phyloP scores from a whole-genome alignment of 2,888 invertebrate species.

The Aphrophora alni region DNA sequence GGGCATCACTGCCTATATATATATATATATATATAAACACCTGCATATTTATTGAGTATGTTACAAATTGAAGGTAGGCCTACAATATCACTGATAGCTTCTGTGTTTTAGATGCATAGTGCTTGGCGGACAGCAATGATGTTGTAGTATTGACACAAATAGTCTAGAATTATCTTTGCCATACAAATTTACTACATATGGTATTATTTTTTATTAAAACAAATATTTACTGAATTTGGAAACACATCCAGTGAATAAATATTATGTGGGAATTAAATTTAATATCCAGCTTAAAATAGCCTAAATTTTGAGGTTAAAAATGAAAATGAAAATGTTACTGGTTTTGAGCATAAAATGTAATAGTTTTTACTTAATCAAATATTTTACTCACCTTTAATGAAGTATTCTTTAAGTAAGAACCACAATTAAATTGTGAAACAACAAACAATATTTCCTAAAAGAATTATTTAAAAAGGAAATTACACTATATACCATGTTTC shows the following conservation, averaged over 20 bases:
- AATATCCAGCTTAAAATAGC: neutral
- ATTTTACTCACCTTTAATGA: neutral
- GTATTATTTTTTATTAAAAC: neutral
- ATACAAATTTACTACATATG: neutral
- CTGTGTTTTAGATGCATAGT: too few relatives aligned
- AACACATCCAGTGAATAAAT: neutral
- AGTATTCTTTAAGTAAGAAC: neutral
- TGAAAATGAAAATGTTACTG: neutral
- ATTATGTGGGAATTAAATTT: neutral
- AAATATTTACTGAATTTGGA: neutral
- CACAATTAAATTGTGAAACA: neutral
- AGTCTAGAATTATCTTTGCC: neutral
- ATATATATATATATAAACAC: too few relatives aligned
- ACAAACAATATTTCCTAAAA: neutral
- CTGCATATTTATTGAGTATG: too few relatives aligned
- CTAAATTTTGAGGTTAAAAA: neutral
- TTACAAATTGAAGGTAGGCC: too few relatives aligned
- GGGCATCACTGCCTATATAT: too few relatives aligned
- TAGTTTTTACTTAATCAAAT: neutral
- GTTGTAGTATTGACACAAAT: too few relatives aligned
- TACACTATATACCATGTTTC: neutral
- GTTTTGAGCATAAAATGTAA: neutral
- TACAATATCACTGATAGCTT: too few relatives aligned
- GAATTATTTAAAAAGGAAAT: neutral
- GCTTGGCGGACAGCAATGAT: too few relatives aligned